Evolutionary conservation across 1,140 invertebrate genomes (phyloP), one percentile per base, ranked within the genome.

Genomic region (Pseudachorutes palmiensis): DNA sequence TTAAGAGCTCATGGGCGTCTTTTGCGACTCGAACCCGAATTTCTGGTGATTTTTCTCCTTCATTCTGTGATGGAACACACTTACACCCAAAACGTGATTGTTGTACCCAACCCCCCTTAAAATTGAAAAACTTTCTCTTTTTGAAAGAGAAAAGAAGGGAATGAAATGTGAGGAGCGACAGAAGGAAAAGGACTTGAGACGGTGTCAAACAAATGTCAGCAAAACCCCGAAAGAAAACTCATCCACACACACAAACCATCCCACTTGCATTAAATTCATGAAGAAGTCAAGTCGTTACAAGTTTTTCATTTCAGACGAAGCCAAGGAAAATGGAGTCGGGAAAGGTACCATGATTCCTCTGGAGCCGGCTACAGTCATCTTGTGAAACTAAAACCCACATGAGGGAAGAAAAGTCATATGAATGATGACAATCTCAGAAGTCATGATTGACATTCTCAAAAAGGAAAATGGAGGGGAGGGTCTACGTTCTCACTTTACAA

Each of bases 21-120:
- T 48, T 60, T 62, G 58, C 62, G 59, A 62, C 61, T 36, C 22
- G 59, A 32, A 29, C n/a, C 30, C 24, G 58, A 66, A 69, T 69
- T 66, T 41, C 64, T 63, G 64, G 68, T 70, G 64, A 70, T 70
- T 70, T 70, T 64, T 70, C 68, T 70, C 64, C 68, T 70, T 70
- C 68, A 70, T 70, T 41, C 64, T 70, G 51, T 66, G 64, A 70
- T 70, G 68, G 68, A 70, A 70, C 61, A 66, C 64, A 69, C 65
- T 63, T 70, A 66, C 64, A 60, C 62, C 59, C 30, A 48, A 58
- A 64, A 66, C 64, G 68, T 66, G 64, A 66, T 66, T 70, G 68
- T 70, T 70, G 68, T 70, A 59, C 60, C 33, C 61, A 66, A 66
- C 49, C 68, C 59, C 63, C 19, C 36, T 41, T n/a, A 70, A 70